These are phyloP conservation scores for Pocillopora verrucosa DNA, from an alignment of 64 coral and sea anemone species.

Conservation along the genomic window DNA sequence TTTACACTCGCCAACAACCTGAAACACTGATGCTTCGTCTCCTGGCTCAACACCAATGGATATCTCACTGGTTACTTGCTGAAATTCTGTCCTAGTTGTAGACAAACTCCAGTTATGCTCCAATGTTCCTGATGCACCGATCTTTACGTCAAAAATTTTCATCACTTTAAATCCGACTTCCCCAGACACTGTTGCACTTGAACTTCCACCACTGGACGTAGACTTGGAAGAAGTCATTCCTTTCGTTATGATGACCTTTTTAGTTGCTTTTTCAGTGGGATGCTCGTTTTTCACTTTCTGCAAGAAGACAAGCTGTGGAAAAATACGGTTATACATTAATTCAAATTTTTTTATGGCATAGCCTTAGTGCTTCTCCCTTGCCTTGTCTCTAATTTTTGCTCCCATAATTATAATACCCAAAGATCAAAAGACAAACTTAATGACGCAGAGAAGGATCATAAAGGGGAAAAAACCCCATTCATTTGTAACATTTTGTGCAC, in stretches of 20 bases:
- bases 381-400: too few relatives aligned
- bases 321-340: too few relatives aligned
- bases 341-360: too few relatives aligned
- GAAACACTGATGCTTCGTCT: constrained; percentile 3
- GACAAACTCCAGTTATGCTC: neutral
- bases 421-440: too few relatives aligned
- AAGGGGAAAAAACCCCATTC: too few relatives aligned
- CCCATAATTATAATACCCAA: too few relatives aligned
- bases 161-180: neutral
- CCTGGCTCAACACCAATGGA: neutral
- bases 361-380: too few relatives aligned
- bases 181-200: neutral
- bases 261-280: neutral
- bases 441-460: too few relatives aligned
- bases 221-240: constrained; percentile 1
- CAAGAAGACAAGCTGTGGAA: too few relatives aligned
- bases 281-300: too few relatives aligned
- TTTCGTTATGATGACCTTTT: constrained; percentile 1
- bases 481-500: too few relatives aligned
- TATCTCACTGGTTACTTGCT: neutral
- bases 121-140: constrained; percentile 1
- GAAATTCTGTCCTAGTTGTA: neutral
- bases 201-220: neutral
- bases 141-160: neutral
- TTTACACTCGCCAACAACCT: constrained; percentile 16